Conservation (phyloP, 1,140 invertebrate species). For the Drosophila melanica region DNA sequence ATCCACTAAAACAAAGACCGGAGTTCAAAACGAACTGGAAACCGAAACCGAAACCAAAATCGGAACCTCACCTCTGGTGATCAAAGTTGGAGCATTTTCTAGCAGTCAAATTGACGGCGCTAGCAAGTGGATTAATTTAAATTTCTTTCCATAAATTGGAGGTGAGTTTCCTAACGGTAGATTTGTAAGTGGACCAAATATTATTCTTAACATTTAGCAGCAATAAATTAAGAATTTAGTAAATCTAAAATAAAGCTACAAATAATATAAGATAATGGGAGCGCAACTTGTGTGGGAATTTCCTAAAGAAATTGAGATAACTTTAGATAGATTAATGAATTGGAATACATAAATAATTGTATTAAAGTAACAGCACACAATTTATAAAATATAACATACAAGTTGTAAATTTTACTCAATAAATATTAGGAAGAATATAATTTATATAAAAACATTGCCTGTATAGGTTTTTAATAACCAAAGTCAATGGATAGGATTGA, state of each 20-base stretch:
- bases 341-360: not conserved
- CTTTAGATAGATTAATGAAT: not conserved
- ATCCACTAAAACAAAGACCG: conserved; percentile 12
- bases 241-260: too few species aligned
- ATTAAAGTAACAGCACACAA: not conserved
- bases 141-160: conserved; percentile 61
- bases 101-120: conserved; percentile 54
- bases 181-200: not conserved
- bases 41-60: not conserved
- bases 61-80: conserved; percentile 18
- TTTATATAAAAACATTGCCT: too few species aligned
- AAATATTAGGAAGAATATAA: too few species aligned
- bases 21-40: conserved; percentile 29
- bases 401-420: too few species aligned
- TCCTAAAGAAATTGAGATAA: too few species aligned
- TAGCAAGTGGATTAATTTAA: conserved; percentile 73
- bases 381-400: not conserved
- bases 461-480: too few species aligned
- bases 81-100: conserved; percentile 10
- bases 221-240: not conserved
- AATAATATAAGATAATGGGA: too few species aligned
- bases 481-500: not conserved
- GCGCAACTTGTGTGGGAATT: too few species aligned
- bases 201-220: not conserved
- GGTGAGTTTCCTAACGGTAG: conserved; percentile 36